A percentile compares a stretch with the other conserved stretches of the same genome.
These are phyloP conservation scores for Blastobasis adustella DNA, from an alignment of 2,888 invertebrate genomes.

Conservation along the genomic window DNA sequence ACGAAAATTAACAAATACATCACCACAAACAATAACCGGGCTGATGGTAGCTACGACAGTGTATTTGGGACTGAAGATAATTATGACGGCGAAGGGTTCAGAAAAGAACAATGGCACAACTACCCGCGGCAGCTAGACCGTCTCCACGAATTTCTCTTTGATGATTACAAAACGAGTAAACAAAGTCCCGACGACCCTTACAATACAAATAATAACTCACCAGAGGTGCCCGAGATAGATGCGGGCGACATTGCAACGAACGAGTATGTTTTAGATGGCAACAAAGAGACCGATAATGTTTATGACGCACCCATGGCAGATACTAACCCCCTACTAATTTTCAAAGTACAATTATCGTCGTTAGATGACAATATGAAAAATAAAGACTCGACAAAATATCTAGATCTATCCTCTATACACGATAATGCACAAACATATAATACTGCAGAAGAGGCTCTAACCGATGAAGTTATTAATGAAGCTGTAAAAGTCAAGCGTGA, in stretches of 20 bases:
- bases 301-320: conserved; percentile 34
- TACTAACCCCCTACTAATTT: conserved; percentile 46
- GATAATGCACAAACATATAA: conserved; percentile 21
- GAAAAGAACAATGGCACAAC: conserved; percentile 61
- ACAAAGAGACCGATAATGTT: conserved; percentile 26
- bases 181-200: conserved; percentile 32
- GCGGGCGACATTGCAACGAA: conserved; percentile 25
- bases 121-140: conserved; percentile 60
- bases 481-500: conserved; percentile 42
- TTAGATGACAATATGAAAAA: conserved; percentile 33
- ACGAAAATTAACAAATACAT: conserved; percentile 22
- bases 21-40: conserved; percentile 28
- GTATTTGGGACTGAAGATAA: conserved; percentile 33
- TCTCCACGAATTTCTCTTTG: conserved; percentile 38
- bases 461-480: conserved; percentile 31
- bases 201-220: conserved; percentile 21
- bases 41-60: conserved; percentile 26
- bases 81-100: conserved; percentile 47
- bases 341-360: conserved; percentile 52
- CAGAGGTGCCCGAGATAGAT: conserved; percentile 14
- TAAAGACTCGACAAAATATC: conserved; percentile 19
- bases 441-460: conserved; percentile 20
- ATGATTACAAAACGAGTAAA: conserved; percentile 27
- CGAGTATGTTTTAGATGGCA: conserved; percentile 32
- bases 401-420: conserved; percentile 21